A percentile compares a stretch with the other conserved stretches of the same genome.
Conservation (phyloP, 1,140 invertebrate species). For the Drosophila leontia region DNA sequence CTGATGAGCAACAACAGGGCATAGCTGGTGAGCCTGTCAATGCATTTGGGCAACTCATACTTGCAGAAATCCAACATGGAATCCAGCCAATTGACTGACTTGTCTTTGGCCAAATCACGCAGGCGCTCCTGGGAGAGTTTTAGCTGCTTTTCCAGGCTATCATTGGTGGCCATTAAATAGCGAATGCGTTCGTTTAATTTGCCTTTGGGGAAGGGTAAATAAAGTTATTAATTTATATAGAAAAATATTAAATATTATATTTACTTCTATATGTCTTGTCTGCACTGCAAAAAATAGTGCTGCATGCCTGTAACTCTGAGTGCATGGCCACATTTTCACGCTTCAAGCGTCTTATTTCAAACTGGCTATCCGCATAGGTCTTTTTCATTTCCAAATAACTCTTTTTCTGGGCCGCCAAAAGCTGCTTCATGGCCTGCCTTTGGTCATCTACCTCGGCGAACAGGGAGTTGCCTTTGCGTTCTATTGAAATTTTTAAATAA, state of each 20-base stretch:
- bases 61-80: slow-evolving; percentile 84
- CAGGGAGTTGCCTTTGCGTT: slow-evolving; percentile 86
- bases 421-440: slow-evolving; percentile 81
- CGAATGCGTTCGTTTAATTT: slow-evolving; percentile 80
- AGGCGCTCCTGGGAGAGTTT: slow-evolving; percentile 65
- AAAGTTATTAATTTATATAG: background rate
- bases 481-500: slow-evolving; percentile 12
- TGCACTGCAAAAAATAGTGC: slow-evolving; percentile 79
- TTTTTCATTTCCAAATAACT: slow-evolving; percentile 85
- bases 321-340: slow-evolving; percentile 84
- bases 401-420: slow-evolving; percentile 83
- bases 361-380: slow-evolving; percentile 76
- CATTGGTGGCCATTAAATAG: slow-evolving; percentile 64
- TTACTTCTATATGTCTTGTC: slow-evolving; percentile 78
- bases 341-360: slow-evolving; percentile 85
- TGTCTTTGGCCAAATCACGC: slow-evolving; percentile 71
- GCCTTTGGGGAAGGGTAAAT: slow-evolving; percentile 40
- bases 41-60: slow-evolving; percentile 72
- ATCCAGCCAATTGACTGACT: slow-evolving; percentile 79
- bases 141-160: slow-evolving; percentile 65
- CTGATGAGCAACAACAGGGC: slow-evolving; percentile 54
- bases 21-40: slow-evolving; percentile 61
- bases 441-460: slow-evolving; percentile 87
- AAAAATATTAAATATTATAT: background rate
- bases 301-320: slow-evolving; percentile 73